Percentiles rank a stretch among this genome's conserved stretches.
phyloP scores from a whole-genome alignment of 2,797 vertebrate genomes.

The Pseudochirops corinnae region DNA sequence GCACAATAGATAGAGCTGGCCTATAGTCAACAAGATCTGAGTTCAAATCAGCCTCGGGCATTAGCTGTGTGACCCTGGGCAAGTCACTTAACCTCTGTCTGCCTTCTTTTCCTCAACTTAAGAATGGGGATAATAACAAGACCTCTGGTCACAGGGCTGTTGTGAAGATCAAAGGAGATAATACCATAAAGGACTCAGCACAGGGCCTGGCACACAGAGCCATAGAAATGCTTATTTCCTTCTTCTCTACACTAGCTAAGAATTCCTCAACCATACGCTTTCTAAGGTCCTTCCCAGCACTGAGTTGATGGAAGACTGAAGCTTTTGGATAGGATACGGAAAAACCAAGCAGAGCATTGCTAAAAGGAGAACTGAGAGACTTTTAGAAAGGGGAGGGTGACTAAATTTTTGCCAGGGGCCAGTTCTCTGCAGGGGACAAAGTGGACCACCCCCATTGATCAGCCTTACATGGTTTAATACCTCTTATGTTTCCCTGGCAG shows the following conservation, averaged over 20 bases:
- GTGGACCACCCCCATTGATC: background rate
- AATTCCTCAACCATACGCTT: background rate
- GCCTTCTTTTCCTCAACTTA: background rate
- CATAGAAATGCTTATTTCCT: background rate
- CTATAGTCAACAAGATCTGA: background rate
- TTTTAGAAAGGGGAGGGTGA: background rate
- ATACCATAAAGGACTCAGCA: background rate
- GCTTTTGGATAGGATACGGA: background rate
- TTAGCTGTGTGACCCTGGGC: background rate
- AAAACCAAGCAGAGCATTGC: constrained; percentile 5
- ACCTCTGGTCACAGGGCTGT: background rate
- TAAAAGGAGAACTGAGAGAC: background rate
- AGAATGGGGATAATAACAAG: background rate
- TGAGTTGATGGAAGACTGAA: background rate
- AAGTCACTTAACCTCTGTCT: background rate
- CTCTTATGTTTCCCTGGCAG: background rate
- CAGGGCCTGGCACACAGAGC: background rate
- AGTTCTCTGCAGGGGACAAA: background rate
- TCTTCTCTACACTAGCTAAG: background rate
- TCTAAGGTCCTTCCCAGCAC: background rate
- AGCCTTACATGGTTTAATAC: background rate
- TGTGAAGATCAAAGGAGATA: background rate
- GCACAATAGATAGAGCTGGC: background rate
- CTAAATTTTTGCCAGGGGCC: background rate
- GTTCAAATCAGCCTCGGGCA: background rate